phyloP scores from a whole-genome alignment of 2,888 invertebrate species.

The Aspidapion aeneum region DNA sequence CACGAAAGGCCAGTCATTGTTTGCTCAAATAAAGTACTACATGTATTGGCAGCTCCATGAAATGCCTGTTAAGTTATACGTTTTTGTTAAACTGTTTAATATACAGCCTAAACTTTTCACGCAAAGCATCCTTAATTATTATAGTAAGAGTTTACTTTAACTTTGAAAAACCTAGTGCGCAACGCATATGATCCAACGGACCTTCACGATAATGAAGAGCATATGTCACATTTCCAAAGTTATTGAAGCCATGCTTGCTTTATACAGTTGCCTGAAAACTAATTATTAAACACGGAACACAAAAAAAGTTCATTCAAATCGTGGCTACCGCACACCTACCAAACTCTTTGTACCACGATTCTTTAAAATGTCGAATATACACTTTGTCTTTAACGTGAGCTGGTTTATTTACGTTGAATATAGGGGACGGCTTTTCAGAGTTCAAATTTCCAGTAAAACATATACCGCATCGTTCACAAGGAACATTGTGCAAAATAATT shows the following conservation, averaged over 20 bases:
- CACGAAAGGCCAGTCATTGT: slow-evolving; percentile 15
- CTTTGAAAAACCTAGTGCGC: slow-evolving; percentile 1
- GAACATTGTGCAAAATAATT: too few species aligned
- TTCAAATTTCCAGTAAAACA: too few species aligned
- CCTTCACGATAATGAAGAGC: slow-evolving; percentile 3
- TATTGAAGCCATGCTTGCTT: slow-evolving; percentile 8
- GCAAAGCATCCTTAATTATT: slow-evolving; percentile 9
- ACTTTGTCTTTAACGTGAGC: slow-evolving; percentile 6
- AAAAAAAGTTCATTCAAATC: slow-evolving; percentile 10
- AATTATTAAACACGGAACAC: slow-evolving; percentile 11
- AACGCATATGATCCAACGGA: slow-evolving; percentile 11
- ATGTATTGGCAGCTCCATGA: slow-evolving; percentile 11
- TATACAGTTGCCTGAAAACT: background rate
- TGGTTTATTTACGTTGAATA: background rate
- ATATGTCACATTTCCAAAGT: slow-evolving; percentile 5
- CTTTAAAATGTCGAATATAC: slow-evolving; percentile 2
- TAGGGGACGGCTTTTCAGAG: background rate
- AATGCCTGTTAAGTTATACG: slow-evolving; percentile 13
- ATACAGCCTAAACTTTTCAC: slow-evolving; percentile 10
- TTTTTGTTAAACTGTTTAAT: slow-evolving; percentile 12
- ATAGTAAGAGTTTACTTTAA: slow-evolving; percentile 2
- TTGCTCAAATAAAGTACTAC: slow-evolving; percentile 11
- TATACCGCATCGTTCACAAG: too few species aligned
- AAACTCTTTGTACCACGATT: slow-evolving; percentile 1
- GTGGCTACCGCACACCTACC: slow-evolving; percentile 12